Evolutionary conservation across 2,113 vertebrate genomes (phyloP).

Genomic region (Corythaixoides concolor): DNA sequence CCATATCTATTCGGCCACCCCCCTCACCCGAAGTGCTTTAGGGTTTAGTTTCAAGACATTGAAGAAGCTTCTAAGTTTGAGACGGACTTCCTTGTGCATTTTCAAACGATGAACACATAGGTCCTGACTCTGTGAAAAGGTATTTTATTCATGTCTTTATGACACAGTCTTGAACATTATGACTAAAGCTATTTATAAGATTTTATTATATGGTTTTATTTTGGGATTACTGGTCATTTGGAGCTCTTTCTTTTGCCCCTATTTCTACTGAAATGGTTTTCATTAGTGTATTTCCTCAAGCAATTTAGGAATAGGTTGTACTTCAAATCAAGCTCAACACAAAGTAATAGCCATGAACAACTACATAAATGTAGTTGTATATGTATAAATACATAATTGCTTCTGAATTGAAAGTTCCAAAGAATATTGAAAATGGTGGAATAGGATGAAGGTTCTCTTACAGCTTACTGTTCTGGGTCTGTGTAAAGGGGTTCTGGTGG

Average conservation of each 20-base stretch:
- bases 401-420: neutral
- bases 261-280: neutral
- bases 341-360: neutral
- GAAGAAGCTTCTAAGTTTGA: neutral
- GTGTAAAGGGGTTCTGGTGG: too few relatives aligned
- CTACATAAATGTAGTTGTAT: neutral
- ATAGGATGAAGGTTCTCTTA: neutral
- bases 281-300: neutral
- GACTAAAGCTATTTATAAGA: neutral
- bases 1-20: neutral
- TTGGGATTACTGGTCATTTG: neutral
- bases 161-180: neutral
- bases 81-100: neutral
- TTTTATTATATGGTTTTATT: neutral
- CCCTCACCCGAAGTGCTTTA: neutral
- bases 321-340: neutral
- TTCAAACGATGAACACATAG: neutral
- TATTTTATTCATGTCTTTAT: neutral
- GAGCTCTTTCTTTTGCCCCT: neutral
- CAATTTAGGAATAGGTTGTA: neutral
- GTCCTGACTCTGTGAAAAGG: neutral
- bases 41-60: neutral
- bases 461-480: neutral
- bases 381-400: too few relatives aligned
- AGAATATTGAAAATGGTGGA: neutral